A percentile compares a stretch with the other conserved stretches of the same genome.
Evolutionary conservation across 2,888 invertebrate species (phyloP).

Genomic region (Synanthedon formicaeformis): DNA sequence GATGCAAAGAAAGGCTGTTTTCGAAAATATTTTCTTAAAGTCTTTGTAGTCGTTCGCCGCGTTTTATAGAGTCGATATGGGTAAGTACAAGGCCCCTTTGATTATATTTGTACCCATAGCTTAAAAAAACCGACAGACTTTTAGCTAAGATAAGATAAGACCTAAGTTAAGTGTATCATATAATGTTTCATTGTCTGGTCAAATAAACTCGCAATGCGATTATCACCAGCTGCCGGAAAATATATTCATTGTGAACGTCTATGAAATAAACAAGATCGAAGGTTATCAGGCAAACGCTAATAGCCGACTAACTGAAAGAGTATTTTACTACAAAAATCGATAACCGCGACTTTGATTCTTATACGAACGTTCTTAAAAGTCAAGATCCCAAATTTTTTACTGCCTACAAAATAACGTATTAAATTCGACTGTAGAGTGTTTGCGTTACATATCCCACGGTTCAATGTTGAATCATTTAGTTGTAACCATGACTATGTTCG

Average conservation of each 20-base stretch:
- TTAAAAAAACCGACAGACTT: no score
- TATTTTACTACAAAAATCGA: not conserved
- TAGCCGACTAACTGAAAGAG: not conserved
- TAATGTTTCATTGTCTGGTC: no score
- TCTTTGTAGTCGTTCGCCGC: no score
- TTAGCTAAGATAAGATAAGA: no score
- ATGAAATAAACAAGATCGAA: conserved; percentile 1
- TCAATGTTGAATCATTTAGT: conserved; percentile 12
- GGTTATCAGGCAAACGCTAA: conserved; percentile 1
- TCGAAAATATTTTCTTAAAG: no score
- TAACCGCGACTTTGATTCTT: not conserved
- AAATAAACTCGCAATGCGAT: not conserved
- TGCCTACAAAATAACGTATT: no score
- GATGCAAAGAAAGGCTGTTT: no score
- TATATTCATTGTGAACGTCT: not conserved
- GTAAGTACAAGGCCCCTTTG: no score
- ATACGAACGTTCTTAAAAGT: not conserved
- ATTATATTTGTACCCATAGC: no score
- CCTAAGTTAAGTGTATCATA: no score
- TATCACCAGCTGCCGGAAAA: not conserved
- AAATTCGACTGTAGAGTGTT: not conserved
- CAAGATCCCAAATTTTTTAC: no score
- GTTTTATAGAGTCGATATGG: no score
- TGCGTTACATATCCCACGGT: conserved; percentile 2
- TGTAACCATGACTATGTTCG: conserved; percentile 21